phyloP scores from a whole-genome alignment of 2,888 invertebrate genomes.

The Stomorhina lunata region DNA sequence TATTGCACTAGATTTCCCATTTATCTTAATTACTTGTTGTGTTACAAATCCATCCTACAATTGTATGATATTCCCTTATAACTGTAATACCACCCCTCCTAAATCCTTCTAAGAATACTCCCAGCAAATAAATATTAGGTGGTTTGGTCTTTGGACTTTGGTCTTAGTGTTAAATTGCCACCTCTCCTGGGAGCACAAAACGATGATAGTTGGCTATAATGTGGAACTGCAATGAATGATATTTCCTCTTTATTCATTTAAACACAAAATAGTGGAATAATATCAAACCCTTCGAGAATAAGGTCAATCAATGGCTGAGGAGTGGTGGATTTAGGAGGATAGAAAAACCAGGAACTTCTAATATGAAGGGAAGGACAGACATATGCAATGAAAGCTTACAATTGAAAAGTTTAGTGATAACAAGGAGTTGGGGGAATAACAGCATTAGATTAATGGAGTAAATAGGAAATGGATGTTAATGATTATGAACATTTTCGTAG shows the following conservation, averaged over 20 bases:
- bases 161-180: constrained; percentile 48
- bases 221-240: background rate
- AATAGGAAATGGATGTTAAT: constrained; percentile 3
- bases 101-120: background rate
- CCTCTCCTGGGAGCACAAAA: constrained; percentile 17
- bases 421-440: constrained; percentile 38
- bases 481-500: too few relatives aligned
- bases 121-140: constrained; percentile 10
- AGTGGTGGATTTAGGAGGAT: background rate
- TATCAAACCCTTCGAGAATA: constrained; percentile 1
- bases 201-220: background rate
- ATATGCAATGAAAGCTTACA: constrained; percentile 19
- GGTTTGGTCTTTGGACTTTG: background rate
- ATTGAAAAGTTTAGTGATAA: constrained; percentile 19
- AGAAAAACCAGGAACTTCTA: background rate
- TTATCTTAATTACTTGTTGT: too few relatives aligned
- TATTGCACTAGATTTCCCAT: too few relatives aligned
- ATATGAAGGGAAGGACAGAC: background rate
- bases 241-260: background rate
- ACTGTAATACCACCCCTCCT: too few relatives aligned
- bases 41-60: too few relatives aligned
- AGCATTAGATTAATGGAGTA: background rate
- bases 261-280: background rate
- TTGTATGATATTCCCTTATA: too few relatives aligned
- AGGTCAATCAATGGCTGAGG: constrained; percentile 9